Evolutionary conservation across 53 echinoderm and acorn worm genomes (phyloP).

Genomic region (Luidia sarsii): DNA sequence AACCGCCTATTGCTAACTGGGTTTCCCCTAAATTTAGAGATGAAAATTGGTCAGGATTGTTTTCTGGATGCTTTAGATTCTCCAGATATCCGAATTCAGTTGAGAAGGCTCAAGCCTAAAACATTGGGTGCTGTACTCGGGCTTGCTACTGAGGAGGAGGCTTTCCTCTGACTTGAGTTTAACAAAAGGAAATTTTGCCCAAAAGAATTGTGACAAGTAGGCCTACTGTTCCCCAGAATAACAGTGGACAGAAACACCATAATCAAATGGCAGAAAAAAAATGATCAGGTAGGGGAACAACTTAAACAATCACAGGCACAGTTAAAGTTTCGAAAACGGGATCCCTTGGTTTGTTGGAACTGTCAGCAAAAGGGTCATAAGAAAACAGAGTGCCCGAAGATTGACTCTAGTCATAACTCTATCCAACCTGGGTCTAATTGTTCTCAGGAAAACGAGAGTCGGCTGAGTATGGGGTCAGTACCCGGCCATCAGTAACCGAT

Average conservation of each 20-base stretch:
- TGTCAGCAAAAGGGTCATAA: no score
- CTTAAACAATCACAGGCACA: no score
- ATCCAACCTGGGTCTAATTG: no score
- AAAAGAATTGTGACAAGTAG: conserved; percentile 12
- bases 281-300: no score
- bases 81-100: background rate
- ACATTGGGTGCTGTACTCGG: background rate
- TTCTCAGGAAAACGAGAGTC: background rate
- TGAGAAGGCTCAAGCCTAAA: conserved; percentile 2
- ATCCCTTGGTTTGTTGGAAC: no score
- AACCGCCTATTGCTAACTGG: no score
- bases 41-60: background rate
- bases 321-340: no score
- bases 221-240: no score
- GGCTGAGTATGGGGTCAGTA: conserved; percentile 6
- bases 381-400: background rate
- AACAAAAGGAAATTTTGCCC: background rate
- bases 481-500: background rate
- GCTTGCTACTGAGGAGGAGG: background rate
- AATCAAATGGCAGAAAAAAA: no score
- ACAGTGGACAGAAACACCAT: no score
- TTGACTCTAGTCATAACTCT: background rate
- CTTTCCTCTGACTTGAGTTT: background rate
- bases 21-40: background rate
- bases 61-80: conserved; percentile 20